These are phyloP conservation scores for Cyphomyrus plagiostoma DNA, from an alignment of 2,113 vertebrate species.

Conservation along the genomic window DNA sequence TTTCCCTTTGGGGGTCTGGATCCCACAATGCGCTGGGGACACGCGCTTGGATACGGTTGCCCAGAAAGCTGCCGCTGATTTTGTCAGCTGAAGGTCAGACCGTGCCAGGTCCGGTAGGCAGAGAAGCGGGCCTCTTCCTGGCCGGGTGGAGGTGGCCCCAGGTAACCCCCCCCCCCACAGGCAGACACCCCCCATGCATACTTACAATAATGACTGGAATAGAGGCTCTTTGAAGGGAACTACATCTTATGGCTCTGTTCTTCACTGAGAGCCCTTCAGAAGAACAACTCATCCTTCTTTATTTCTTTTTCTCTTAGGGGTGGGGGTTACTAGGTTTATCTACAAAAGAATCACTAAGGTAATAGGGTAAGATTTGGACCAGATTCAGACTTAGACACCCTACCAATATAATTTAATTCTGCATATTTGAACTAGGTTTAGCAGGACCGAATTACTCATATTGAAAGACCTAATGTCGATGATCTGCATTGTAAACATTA, in stretches of 20 bases:
- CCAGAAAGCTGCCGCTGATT: neutral
- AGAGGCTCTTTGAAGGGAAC: neutral
- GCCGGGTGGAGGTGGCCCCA: neutral
- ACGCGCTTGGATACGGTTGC: neutral
- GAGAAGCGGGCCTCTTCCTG: neutral
- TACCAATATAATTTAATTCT: neutral
- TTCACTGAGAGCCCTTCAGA: neutral
- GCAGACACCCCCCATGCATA: neutral
- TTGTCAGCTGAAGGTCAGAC: neutral
- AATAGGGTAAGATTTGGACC: neutral
- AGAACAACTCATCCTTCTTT: neutral
- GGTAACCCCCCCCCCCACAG: neutral
- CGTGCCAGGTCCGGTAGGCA: neutral
- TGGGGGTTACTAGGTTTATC: neutral
- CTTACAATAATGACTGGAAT: neutral
- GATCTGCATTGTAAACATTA: neutral
- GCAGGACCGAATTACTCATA: neutral
- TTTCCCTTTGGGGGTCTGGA: neutral
- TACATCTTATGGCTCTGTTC: neutral
- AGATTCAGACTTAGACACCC: neutral
- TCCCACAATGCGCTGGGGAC: neutral
- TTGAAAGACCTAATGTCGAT: neutral
- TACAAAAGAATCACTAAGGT: neutral
- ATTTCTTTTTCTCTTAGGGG: neutral
- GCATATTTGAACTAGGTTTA: neutral